phyloP scores from a whole-genome alignment of 1,140 invertebrate genomes.

The Hylaeus volcanicus region DNA sequence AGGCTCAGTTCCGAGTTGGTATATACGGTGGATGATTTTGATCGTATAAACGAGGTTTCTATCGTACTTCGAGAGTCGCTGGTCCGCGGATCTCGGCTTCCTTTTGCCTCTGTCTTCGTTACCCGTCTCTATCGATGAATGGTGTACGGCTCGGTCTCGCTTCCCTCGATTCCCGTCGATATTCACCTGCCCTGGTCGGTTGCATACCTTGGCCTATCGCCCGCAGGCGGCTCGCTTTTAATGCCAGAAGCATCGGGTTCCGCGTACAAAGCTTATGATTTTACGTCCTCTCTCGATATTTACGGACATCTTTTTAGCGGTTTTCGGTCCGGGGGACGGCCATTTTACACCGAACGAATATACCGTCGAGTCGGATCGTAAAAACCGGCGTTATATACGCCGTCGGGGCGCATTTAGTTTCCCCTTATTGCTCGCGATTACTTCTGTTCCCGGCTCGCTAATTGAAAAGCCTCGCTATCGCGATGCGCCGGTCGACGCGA shows the following conservation, averaged over 20 bases:
- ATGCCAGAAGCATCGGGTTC: conserved; percentile 24
- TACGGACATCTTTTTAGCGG: conserved; percentile 11
- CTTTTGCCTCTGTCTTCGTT: conserved; percentile 16
- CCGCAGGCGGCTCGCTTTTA: conserved; percentile 58
- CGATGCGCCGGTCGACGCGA: too few relatives aligned
- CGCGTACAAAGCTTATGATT: conserved; percentile 33
- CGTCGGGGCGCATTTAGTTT: background rate
- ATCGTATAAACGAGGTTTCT: too few relatives aligned
- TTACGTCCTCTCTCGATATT: conserved; percentile 30
- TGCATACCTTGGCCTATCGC: conserved; percentile 54
- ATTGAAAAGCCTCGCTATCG: background rate
- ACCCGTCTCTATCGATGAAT: conserved; percentile 11
- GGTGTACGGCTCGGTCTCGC: conserved; percentile 7
- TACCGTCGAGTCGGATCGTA: conserved; percentile 1
- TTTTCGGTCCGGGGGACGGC: background rate
- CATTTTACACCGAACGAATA: background rate
- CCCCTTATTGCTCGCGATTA: background rate
- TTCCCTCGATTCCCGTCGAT: conserved; percentile 38
- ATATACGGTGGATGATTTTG: too few relatives aligned
- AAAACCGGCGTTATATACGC: background rate
- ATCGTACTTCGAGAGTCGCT: too few relatives aligned
- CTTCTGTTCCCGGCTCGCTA: background rate
- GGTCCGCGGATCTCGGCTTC: background rate
- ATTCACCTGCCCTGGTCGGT: conserved; percentile 54
- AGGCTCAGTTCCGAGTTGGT: too few relatives aligned